Percentiles rank a stretch among this genome's conserved stretches.
Conservation (phyloP, 2,113 vertebrate species). For the Eolophus roseicapilla region DNA sequence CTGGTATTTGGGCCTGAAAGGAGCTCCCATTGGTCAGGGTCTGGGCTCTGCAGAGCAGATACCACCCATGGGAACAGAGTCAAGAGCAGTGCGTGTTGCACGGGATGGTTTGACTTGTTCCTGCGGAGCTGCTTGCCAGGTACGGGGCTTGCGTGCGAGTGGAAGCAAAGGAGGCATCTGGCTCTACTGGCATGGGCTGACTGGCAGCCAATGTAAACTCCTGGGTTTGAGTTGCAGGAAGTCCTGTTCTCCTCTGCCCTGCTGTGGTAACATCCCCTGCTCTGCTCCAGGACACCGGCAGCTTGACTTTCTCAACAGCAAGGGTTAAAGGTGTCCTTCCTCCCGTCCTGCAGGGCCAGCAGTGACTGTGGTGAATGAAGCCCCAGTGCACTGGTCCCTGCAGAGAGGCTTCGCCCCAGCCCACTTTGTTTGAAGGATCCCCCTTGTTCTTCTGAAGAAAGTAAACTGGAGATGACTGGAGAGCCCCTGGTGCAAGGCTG, state of each 20-base stretch:
- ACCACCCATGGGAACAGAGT: neutral
- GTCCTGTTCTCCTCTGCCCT: neutral
- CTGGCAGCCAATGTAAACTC: conserved; percentile 30
- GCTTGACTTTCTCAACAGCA: neutral
- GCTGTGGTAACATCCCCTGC: neutral
- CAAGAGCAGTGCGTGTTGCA: neutral
- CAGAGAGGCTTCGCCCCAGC: neutral
- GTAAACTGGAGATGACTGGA: neutral
- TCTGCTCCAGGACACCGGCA: neutral
- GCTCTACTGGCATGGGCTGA: neutral
- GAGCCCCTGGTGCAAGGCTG: neutral
- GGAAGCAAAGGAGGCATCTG: neutral
- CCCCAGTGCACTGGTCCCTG: neutral
- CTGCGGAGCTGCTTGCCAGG: accelerated
- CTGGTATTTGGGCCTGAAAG: neutral
- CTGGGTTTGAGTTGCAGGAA: neutral
- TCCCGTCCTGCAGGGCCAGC: neutral
- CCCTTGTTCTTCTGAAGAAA: neutral
- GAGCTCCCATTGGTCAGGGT: neutral
- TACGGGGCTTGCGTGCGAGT: neutral
- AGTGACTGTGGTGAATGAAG: accelerated
- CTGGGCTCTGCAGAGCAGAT: neutral
- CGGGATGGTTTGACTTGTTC: neutral
- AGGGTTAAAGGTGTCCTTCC: neutral
- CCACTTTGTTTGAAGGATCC: neutral